Base-by-base conservation (phyloP, 2,797 vertebrate species). In the Clarias laeviceps region DNA sequence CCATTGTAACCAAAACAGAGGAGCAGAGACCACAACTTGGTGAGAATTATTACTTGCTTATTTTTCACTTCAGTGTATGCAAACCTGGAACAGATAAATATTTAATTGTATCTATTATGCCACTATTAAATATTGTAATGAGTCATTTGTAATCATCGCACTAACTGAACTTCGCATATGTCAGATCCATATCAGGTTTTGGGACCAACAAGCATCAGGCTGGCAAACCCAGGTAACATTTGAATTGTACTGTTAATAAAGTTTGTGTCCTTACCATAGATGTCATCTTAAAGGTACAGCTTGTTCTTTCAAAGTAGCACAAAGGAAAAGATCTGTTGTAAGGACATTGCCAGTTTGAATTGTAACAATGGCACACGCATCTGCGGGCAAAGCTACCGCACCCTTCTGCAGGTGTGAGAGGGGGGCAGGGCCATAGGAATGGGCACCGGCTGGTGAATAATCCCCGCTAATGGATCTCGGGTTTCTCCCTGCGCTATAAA, bases 121-220 rank as follows among this genome's bases (percentile, higher is more conserved):
- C n/a, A n/a, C 12, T n/a, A 24, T 73, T 12, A 27, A 11, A 73
- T 57, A 73, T 78, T 56, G 56, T 22, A 90, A 77, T 83, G 85
- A 70, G 32, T 82, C 64, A 29, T 22, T 17, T 79, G 14, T 40
- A n/a, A 37, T 37, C 32, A 61, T 37, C 0, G 3, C 24, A 80
- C 37, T 80, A 50, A 80, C n/a, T 29, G n/a, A 80, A 64, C 37
- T 65, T 80, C 8, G 45, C 37, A 80, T 85, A 62, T 86, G 72
- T 0, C 88, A 97, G 96, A 97, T 94, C 96, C 96, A 0, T 97
- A 97, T 88, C 96, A 97, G 92, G 96, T 97, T 89, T 94, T 97
- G 66, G 96, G 96, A 66, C 96, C 96, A 0, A 97, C 96, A 29
- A 97, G 96, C 91, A 97, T 96, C 91, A 94, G 96, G 85, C 96